A percentile compares a stretch with the other conserved stretches of the same genome.
Conservation (phyloP, 2,888 invertebrate genomes). For the Megalurothrips usitatus region DNA sequence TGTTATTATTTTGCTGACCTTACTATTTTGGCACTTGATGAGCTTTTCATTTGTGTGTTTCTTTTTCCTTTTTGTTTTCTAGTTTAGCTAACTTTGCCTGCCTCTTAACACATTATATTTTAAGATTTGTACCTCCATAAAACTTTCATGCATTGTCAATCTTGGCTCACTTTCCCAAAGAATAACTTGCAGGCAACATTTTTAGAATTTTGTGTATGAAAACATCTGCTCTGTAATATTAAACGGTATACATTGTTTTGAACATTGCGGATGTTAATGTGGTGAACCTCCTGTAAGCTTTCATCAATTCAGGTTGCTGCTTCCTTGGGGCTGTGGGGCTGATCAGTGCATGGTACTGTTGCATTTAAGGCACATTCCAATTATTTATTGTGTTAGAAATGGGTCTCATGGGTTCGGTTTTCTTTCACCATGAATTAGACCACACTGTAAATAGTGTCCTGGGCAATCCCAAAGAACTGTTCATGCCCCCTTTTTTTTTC, state of each 20-base stretch:
- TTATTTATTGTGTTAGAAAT: no score
- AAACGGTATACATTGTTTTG: not conserved
- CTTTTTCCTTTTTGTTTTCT: not conserved
- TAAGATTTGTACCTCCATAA: not conserved
- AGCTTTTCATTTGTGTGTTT: not conserved
- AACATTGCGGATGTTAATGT: not conserved
- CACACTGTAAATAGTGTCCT: no score
- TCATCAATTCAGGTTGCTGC: not conserved
- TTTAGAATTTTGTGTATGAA: not conserved
- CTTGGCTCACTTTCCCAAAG: not conserved
- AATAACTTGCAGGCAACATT: not conserved
- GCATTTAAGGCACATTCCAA: not conserved
- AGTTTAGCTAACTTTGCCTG: not conserved
- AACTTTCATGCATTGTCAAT: not conserved
- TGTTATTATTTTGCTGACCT: no score
- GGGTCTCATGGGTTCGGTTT: no score
- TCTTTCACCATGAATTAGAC: no score
- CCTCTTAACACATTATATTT: not conserved
- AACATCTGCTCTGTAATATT: not conserved
- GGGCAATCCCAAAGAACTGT: no score
- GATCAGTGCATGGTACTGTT: conserved; percentile 30
- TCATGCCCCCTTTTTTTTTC: no score
- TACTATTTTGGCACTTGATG: not conserved
- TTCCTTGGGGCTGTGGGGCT: not conserved
- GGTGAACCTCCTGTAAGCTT: not conserved